Evolutionary conservation across 2,113 vertebrate species (phyloP).

Genomic region (Phocoena sinus): DNA sequence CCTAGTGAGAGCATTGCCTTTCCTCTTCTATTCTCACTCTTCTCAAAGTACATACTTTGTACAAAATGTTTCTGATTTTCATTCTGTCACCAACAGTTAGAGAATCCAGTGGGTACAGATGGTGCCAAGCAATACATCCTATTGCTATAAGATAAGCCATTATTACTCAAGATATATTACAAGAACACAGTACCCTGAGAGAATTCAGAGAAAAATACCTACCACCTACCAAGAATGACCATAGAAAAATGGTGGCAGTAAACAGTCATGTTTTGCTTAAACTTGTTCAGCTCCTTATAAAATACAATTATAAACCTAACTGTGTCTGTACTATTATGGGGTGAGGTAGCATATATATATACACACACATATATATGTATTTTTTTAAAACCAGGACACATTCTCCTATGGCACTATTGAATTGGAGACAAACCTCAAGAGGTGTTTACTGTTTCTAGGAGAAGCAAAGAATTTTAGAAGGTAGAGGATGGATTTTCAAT

Average conservation of each 20-base stretch:
- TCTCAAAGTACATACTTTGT: background rate
- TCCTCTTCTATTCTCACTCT: background rate
- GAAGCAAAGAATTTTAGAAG: conserved; percentile 11
- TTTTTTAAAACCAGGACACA: background rate
- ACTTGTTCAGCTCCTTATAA: background rate
- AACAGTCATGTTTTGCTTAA: background rate
- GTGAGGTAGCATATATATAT: background rate
- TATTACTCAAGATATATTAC: background rate
- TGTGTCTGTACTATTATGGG: background rate
- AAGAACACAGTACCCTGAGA: background rate
- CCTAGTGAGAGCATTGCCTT: background rate
- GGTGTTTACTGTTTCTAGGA: background rate
- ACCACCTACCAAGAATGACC: background rate
- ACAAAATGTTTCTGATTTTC: background rate
- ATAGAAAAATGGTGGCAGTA: background rate
- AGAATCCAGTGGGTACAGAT: background rate
- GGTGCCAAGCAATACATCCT: background rate
- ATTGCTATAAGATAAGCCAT: background rate
- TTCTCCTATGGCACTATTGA: background rate
- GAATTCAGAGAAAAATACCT: background rate
- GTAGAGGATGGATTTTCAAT: conserved; percentile 18
- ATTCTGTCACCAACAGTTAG: background rate
- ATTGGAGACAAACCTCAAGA: background rate
- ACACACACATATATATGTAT: background rate
- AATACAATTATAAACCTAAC: background rate